These are phyloP conservation scores for Phylloscopus trochiloides DNA, from an alignment of 2,113 vertebrate genomes.

Conservation along the genomic window DNA sequence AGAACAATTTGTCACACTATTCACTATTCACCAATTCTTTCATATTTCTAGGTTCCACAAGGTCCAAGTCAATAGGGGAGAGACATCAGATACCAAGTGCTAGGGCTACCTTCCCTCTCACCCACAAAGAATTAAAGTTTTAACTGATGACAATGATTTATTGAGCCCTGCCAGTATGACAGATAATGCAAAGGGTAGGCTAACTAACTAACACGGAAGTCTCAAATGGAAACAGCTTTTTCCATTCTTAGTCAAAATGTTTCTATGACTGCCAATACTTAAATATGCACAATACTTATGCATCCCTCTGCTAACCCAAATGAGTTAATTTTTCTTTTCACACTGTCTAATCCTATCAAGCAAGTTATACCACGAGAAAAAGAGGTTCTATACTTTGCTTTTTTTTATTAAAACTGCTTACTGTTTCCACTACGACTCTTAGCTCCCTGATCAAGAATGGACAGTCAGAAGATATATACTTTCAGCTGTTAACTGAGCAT, in stretches of 20 bases:
- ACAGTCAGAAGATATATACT: neutral
- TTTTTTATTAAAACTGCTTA: neutral
- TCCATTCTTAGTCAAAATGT: neutral
- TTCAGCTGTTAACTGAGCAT: neutral
- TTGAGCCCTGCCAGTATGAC: neutral
- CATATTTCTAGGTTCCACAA: neutral
- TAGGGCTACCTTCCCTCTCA: neutral
- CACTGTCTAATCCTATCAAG: neutral
- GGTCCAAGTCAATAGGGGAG: neutral
- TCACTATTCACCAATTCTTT: neutral
- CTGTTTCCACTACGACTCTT: rapidly evolving
- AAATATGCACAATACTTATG: neutral
- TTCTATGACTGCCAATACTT: neutral
- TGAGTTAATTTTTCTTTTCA: neutral
- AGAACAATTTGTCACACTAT: neutral
- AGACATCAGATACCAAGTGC: neutral
- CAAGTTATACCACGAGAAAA: neutral
- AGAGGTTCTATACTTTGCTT: neutral
- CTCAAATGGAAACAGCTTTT: neutral
- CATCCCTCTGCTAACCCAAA: neutral
- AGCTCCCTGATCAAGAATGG: neutral
- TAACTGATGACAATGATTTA: neutral
- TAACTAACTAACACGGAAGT: neutral
- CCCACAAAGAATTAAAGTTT: neutral
- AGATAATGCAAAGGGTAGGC: neutral